Percentiles rank a stretch among this genome's conserved stretches.
Conservation (phyloP, 2,113 vertebrate genomes). For the Tachuris rubrigastra region DNA sequence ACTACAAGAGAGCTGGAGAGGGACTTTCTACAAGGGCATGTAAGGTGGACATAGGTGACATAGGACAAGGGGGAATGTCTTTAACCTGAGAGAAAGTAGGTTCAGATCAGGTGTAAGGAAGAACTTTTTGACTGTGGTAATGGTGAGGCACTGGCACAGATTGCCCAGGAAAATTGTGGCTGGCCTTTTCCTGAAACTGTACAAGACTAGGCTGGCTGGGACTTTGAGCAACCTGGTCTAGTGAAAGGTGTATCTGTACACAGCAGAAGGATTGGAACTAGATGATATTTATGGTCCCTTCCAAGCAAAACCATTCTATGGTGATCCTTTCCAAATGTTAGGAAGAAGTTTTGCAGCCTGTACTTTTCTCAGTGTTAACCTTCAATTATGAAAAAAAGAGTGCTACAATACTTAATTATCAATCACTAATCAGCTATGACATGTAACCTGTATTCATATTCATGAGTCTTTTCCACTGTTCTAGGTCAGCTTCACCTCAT, state of each 20-base stretch:
- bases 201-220: not conserved
- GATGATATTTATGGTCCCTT: not conserved
- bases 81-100: not conserved
- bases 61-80: not conserved
- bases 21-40: not conserved
- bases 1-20: not conserved
- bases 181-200: not conserved
- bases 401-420: not conserved
- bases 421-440: constrained; percentile 32
- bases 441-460: constrained; percentile 26
- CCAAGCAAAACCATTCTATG: not conserved
- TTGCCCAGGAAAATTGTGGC: not conserved
- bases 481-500: not conserved
- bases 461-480: not conserved
- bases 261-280: not conserved
- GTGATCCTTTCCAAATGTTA: not conserved
- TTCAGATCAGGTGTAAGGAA: not conserved
- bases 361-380: not conserved
- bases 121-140: not conserved
- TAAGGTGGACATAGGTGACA: too few relatives aligned
- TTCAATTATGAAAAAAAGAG: not conserved
- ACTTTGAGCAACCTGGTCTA: not conserved
- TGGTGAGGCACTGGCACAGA: not conserved
- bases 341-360: not conserved
- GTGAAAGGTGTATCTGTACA: not conserved